Evolutionary conservation across 2,888 invertebrate genomes (phyloP), one percentile per base, ranked within the genome.

Genomic region (Euspilapteryx auroguttella): DNA sequence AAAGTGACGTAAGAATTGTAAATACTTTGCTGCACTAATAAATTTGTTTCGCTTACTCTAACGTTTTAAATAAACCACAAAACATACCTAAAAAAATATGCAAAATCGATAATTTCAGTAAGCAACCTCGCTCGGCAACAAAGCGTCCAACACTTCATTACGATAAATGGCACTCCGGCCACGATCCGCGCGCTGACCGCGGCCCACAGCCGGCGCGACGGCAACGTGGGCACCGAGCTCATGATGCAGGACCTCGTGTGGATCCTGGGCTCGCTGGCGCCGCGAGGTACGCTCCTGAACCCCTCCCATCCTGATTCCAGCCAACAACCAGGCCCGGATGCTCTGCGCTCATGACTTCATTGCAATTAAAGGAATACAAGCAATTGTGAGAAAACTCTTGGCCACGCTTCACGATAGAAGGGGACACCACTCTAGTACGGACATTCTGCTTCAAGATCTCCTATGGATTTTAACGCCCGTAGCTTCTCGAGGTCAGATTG

Each of bases 231-330:
- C 42, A 65, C 56, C 35, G 81, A 82, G 45, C 51, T 75, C 35
- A 62, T 81, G 42, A 48, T 79, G 40, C 78, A 79, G 42, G 82
- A 82, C 53, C 63, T 81, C 38, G 58, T 82, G 34, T 81, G 81
- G 80, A 75, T 81, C 43, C 55, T 82, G 38, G 79, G 80, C 48
- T 76, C 81, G 41, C 57, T 82, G 36, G 68, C 79, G 12, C 69
- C 78, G 21, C 71, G 61, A 78, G 79, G 79, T 79, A 64, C 39
- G 42, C 31, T 34, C 30, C 32, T 25, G 44, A 40, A 49, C 26
- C 9, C 30, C 21, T 27, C 33, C 31, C 37, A 27, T 40, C 27
- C 40, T 50, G 40, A 33, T 69, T 73, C 31, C 62, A 79, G 80
- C 62, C 29, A 75, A 68, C 52, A 77, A 73, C 50, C 43, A 49